Base-by-base conservation (phyloP, 2,113 vertebrate species). In the Sinocyclocheilus anshuiensis region DNA sequence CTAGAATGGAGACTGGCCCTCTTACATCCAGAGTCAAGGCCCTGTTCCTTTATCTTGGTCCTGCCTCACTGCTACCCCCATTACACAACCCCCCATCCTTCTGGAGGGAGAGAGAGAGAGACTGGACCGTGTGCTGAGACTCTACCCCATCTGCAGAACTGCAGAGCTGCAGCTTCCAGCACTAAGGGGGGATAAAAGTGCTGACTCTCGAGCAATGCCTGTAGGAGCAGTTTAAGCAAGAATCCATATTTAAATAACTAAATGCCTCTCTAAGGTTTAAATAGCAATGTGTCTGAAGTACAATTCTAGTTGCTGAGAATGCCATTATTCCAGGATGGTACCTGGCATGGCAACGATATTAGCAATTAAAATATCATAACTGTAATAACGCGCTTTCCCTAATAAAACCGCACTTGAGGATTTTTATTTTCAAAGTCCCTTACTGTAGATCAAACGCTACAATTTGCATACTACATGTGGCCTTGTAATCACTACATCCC, bases 201-300 rank as follows among this genome's bases (percentile, higher is more conserved):
- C 92, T 94, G 94, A 92, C 92, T 93, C 89, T 89, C 74, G 88
- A 93, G 91, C 92, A 87, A 91, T 92, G 94, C 94, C 94, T 93
- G 83, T 39, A 93, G 93, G 93, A 93, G 84, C 90, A 87, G 90
- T 94, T 94, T 94, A 93, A 95, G 92, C 91, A 92, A 90, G 89
- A 91, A 94, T 92, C 93, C 92, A 93, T 94, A 95, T 94, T 94
- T 94, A 92, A 93, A 93, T 89, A 92, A 91, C 91, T 92, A 93
- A 95, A 94, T 89, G 75, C 78, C 89, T 91, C 89, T 87, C 84
- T 87, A 79, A 90, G 88, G 89, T 92, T 91, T 90, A 89, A 92
- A 92, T 84, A 85, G 88, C 84, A 87, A 86, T 55, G 78, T 81
- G 29, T 55, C 20, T 77, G 57, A 89, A 88, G 92, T 84, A 87